Conservation (phyloP, 2,888 invertebrate species). For the Amphiduros pacificus region DNA sequence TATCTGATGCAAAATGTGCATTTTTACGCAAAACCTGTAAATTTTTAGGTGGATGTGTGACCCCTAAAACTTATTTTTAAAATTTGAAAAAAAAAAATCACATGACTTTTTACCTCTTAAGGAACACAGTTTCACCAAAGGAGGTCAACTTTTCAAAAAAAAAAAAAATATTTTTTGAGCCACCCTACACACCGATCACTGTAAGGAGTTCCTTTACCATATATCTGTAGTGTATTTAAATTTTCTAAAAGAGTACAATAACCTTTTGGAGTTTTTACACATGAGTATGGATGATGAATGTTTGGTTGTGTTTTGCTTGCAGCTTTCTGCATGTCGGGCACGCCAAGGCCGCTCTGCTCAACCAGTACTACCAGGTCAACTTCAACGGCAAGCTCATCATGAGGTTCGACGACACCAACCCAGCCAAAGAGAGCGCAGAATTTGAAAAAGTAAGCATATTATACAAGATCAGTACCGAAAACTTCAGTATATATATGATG, state of each 20-base stretch:
- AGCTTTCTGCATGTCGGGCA: conserved; percentile 95
- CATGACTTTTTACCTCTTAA: not conserved
- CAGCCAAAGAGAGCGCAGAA: conserved; percentile 95
- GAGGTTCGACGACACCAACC: conserved; percentile 99
- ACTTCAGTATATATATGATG: no score
- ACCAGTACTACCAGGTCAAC: conserved; percentile 82
- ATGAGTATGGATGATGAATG: no score
- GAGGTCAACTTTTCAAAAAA: not conserved
- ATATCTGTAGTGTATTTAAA: no score
- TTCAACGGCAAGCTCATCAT: conserved; percentile 94
- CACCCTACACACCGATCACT: no score
- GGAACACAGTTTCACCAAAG: not conserved
- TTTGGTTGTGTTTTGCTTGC: conserved; percentile 1
- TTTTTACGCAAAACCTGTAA: not conserved
- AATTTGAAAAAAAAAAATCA: not conserved
- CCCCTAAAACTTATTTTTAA: not conserved
- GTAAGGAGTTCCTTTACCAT: no score
- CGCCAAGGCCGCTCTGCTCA: conserved; percentile 96
- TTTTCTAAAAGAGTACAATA: no score
- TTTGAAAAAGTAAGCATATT: conserved; percentile 99
- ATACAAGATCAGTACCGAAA: no score
- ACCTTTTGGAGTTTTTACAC: no score
- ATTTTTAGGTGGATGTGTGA: not conserved
- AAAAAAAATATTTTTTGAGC: not conserved
- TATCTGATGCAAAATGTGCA: no score